A percentile compares a stretch with the other conserved stretches of the same genome.
phyloP scores from a whole-genome alignment of 2,113 vertebrate species.

The Platycercus adscitus region DNA sequence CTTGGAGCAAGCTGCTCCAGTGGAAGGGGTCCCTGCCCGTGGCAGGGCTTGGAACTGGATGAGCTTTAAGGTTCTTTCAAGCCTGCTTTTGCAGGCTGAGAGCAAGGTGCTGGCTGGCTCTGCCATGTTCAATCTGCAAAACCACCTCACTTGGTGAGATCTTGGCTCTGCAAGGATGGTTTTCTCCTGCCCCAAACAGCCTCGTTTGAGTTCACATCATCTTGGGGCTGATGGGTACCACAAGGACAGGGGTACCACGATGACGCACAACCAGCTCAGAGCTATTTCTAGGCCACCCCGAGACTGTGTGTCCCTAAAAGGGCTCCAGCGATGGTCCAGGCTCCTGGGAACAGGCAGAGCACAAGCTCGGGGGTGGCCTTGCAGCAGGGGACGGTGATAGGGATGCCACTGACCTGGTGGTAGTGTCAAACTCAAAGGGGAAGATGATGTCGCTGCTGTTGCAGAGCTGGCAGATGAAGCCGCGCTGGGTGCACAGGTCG shows the following conservation, averaged over 20 bases:
- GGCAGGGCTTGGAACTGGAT: not conserved
- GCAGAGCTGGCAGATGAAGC: constrained; percentile 97
- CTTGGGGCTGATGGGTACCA: not conserved
- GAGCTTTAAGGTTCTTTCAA: not conserved
- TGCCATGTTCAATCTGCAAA: not conserved
- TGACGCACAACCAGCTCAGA: not conserved
- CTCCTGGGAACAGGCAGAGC: not conserved
- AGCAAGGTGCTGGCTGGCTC: not conserved
- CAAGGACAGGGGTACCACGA: accelerated
- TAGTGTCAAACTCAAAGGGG: constrained; percentile 93
- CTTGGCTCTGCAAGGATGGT: accelerated
- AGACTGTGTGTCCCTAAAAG: accelerated
- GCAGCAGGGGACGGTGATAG: accelerated
- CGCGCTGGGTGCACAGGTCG: constrained; percentile 91
- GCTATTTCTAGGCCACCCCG: not conserved
- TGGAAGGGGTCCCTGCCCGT: not conserved
- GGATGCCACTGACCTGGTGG: constrained; percentile 77
- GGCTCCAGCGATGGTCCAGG: accelerated
- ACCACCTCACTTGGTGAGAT: not conserved
- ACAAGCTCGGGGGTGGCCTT: not conserved
- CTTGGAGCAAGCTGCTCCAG: not conserved
- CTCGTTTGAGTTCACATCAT: accelerated
- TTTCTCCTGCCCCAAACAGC: not conserved
- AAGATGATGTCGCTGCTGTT: constrained; percentile 87
- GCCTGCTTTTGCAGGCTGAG: not conserved